A percentile compares a stretch with the other conserved stretches of the same genome.
Conservation (phyloP, 1,140 invertebrate genomes). For the Drosophila sp. region DNA sequence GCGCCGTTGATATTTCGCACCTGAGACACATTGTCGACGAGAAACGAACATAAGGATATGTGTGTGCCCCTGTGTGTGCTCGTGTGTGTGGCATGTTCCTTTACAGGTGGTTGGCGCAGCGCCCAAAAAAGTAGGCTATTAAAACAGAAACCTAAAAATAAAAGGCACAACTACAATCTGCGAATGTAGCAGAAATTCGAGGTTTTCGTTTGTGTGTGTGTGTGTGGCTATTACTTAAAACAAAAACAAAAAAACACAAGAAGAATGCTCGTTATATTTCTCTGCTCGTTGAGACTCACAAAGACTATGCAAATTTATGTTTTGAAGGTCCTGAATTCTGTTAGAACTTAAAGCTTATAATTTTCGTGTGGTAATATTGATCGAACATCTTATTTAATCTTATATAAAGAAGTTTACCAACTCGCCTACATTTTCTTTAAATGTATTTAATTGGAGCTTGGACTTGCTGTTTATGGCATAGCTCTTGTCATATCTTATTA, state of each 20-base stretch:
- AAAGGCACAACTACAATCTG: slow-evolving; percentile 29
- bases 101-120: slow-evolving; percentile 71
- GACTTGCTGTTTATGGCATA: too few species aligned
- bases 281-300: background rate
- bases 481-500: too few species aligned
- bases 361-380: too few species aligned
- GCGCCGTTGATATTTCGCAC: slow-evolving; percentile 76
- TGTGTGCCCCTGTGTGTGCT: background rate
- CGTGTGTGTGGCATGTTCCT: slow-evolving; percentile 8
- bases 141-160: slow-evolving; percentile 46
- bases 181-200: slow-evolving; percentile 3
- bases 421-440: too few species aligned
- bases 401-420: too few species aligned
- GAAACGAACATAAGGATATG: slow-evolving; percentile 12
- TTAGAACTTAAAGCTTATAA: background rate
- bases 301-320: background rate
- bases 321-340: background rate
- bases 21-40: slow-evolving; percentile 58
- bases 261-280: background rate
- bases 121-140: slow-evolving; percentile 63
- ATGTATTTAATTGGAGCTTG: too few species aligned
- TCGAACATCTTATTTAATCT: too few species aligned
- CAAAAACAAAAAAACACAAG: background rate
- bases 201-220: background rate
- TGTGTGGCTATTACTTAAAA: background rate